A percentile compares a stretch with the other conserved stretches of the same genome.
These are phyloP conservation scores for Bradysia coprophila DNA, from an alignment of 1,140 invertebrate species.

Conservation along the genomic window DNA sequence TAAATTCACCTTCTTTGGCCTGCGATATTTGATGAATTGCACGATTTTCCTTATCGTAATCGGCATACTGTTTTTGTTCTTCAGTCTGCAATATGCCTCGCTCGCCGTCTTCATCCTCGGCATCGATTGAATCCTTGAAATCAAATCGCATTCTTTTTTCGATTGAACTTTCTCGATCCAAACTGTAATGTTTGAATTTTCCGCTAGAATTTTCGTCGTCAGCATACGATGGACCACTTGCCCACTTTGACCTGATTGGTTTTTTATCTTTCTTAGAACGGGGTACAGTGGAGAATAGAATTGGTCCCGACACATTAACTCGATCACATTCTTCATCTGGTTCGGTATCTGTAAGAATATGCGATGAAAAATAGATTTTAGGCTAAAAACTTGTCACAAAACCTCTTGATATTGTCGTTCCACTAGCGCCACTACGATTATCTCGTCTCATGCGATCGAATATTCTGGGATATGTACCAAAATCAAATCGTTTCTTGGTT, in stretches of 20 bases:
- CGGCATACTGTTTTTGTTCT: slow-evolving; percentile 19
- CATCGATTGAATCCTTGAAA: slow-evolving; percentile 12
- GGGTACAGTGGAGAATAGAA: neutral
- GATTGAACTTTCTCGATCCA: slow-evolving; percentile 21
- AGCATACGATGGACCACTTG: too few species aligned
- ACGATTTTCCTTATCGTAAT: slow-evolving; percentile 22
- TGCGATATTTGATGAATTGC: slow-evolving; percentile 23
- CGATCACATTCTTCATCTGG: neutral
- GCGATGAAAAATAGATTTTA: too few species aligned
- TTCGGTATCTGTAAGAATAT: neutral
- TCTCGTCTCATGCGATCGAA: slow-evolving; percentile 41
- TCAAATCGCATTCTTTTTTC: slow-evolving; percentile 21
- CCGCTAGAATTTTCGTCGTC: slow-evolving; percentile 23
- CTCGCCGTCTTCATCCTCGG: slow-evolving; percentile 15
- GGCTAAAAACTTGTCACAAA: too few species aligned
- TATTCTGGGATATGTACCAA: slow-evolving; percentile 53
- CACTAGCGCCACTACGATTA: too few species aligned
- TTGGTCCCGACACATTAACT: neutral
- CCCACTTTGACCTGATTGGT: neutral
- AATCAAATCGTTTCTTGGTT: slow-evolving; percentile 31
- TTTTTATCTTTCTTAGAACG: neutral
- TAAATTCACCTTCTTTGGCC: slow-evolving; percentile 16
- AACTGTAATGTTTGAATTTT: slow-evolving; percentile 16
- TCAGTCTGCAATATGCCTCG: slow-evolving; percentile 11
- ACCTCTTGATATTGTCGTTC: too few species aligned